A percentile compares a stretch with the other conserved stretches of the same genome.
Evolutionary conservation across 2,797 vertebrate species (phyloP).

Genomic region (Poeciliopsis turneri): DNA sequence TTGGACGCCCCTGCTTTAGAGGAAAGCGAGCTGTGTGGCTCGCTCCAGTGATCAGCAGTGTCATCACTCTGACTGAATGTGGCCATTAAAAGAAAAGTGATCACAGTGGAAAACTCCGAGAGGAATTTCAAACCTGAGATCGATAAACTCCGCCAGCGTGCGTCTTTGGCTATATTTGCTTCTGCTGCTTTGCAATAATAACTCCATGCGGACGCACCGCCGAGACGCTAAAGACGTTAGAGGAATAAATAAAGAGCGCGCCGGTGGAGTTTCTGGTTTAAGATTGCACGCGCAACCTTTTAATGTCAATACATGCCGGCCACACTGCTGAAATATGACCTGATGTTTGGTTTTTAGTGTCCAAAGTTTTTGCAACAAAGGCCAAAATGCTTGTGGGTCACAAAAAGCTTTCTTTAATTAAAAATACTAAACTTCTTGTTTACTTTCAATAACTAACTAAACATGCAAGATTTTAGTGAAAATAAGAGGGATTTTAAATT

Average conservation of each 20-base stretch:
- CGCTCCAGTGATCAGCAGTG: not conserved
- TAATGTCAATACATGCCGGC: not conserved
- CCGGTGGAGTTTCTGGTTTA: not conserved
- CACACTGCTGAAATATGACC: not conserved
- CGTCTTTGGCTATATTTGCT: not conserved
- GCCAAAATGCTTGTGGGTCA: too few relatives aligned
- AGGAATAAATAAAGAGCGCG: not conserved
- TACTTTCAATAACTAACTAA: too few relatives aligned
- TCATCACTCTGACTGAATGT: not conserved
- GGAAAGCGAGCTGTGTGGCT: not conserved
- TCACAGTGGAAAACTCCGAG: not conserved
- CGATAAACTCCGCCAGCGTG: not conserved
- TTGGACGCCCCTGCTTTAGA: too few relatives aligned
- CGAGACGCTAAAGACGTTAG: not conserved
- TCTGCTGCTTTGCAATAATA: not conserved
- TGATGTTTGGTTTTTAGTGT: not conserved
- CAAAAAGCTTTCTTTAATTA: too few relatives aligned
- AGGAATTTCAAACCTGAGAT: not conserved
- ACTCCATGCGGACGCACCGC: not conserved
- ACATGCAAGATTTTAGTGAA: too few relatives aligned
- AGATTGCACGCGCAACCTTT: not conserved
- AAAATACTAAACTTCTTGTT: too few relatives aligned
- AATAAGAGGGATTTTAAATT: too few relatives aligned
- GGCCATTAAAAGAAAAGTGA: not conserved
- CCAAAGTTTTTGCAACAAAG: not conserved